These are phyloP conservation scores for Episyrphus balteatus DNA, from an alignment of 1,140 invertebrate genomes.

Conservation along the genomic window DNA sequence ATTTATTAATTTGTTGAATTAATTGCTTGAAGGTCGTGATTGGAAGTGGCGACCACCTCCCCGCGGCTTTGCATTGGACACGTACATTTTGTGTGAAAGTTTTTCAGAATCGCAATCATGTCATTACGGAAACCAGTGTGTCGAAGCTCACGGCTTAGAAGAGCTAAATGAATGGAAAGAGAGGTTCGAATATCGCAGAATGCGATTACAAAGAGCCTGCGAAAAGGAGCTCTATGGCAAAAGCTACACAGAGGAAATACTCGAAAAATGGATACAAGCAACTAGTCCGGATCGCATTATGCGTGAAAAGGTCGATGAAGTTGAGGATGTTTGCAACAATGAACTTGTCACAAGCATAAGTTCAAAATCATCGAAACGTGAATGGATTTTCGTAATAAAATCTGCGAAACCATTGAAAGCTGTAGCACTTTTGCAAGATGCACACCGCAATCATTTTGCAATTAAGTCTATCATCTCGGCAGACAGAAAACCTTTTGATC, in stretches of 20 bases:
- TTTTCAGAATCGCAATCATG: conserved; percentile 45
- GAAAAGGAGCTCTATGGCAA: conserved; percentile 58
- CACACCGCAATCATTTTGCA: conserved; percentile 59
- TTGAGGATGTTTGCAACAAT: conserved; percentile 49
- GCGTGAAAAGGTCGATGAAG: conserved; percentile 45
- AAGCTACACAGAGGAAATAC: conserved; percentile 51
- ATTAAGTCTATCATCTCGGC: conserved; percentile 42
- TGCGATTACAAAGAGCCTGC: conserved; percentile 51
- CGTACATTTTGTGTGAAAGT: conserved; percentile 46
- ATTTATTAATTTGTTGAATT: conserved; percentile 7
- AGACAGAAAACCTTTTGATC: conserved; percentile 23
- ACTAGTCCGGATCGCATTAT: conserved; percentile 46
- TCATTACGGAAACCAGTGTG: conserved; percentile 57
- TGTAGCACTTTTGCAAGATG: conserved; percentile 60
- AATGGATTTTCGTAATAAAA: conserved; percentile 56
- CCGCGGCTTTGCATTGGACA: conserved; percentile 46
- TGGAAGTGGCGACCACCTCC: conserved; percentile 62
- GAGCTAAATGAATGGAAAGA: conserved; percentile 67
- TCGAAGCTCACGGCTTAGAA: conserved; percentile 61
- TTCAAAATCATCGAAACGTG: conserved; percentile 52
- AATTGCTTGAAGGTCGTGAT: conserved; percentile 38
- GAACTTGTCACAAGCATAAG: conserved; percentile 51
- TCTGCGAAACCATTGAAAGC: conserved; percentile 42
- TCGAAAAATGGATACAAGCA: conserved; percentile 52
- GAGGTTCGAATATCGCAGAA: conserved; percentile 53